These are phyloP conservation scores for Anastatus disparis DNA, from an alignment of 1,140 invertebrate genomes.

Conservation along the genomic window DNA sequence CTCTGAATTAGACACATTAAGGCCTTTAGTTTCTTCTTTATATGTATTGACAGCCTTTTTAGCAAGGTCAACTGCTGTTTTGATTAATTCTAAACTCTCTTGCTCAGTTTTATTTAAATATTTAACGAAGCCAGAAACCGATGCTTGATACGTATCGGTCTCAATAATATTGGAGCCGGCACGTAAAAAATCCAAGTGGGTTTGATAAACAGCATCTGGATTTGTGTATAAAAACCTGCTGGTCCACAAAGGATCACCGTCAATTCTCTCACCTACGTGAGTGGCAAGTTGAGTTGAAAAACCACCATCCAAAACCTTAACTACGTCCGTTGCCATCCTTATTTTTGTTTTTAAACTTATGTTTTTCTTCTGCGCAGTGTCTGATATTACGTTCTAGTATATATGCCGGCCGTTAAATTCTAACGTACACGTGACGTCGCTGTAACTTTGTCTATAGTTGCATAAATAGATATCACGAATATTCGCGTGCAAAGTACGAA, in stretches of 20 bases:
- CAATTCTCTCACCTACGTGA: slow-evolving; percentile 76
- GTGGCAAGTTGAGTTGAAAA: slow-evolving; percentile 84
- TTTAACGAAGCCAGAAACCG: slow-evolving; percentile 80
- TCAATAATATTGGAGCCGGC: slow-evolving; percentile 87
- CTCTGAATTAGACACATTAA: slow-evolving; percentile 47
- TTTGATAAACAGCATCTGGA: slow-evolving; percentile 78
- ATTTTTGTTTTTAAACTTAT: too few relatives aligned
- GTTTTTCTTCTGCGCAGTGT: too few relatives aligned
- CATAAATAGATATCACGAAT: too few relatives aligned
- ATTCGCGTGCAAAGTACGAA: too few relatives aligned
- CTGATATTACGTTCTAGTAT: too few relatives aligned
- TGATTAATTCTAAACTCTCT: slow-evolving; percentile 77
- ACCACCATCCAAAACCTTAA: slow-evolving; percentile 81
- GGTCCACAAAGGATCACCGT: slow-evolving; percentile 86
- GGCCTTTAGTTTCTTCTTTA: slow-evolving; percentile 64
- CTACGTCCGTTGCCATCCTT: slow-evolving; percentile 2
- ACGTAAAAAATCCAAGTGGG: slow-evolving; percentile 82
- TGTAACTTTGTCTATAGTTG: too few relatives aligned
- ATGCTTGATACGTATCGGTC: slow-evolving; percentile 92
- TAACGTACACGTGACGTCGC: too few relatives aligned
- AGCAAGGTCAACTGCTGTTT: slow-evolving; percentile 77
- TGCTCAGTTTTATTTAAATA: slow-evolving; percentile 74
- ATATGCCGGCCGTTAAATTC: too few relatives aligned
- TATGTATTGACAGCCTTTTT: slow-evolving; percentile 72
- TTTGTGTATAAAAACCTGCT: slow-evolving; percentile 78